phyloP scores from a whole-genome alignment of 2,113 vertebrate genomes.

The Boulengeromyrus knoepffleri region DNA sequence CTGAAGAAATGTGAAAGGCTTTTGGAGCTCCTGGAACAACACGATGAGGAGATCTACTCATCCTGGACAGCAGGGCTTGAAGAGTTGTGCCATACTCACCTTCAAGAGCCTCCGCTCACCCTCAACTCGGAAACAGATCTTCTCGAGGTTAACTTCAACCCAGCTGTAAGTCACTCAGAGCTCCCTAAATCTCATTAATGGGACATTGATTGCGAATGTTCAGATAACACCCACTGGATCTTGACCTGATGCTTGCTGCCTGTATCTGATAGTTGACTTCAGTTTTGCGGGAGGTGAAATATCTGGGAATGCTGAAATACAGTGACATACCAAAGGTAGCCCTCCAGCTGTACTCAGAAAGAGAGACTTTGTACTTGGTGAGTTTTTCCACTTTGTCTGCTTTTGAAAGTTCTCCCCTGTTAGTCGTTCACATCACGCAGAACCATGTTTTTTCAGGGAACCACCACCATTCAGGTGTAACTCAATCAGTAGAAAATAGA shows the following conservation, averaged over 20 bases:
- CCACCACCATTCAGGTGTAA: background rate
- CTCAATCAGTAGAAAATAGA: constrained; percentile 1
- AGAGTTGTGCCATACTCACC: constrained; percentile 51
- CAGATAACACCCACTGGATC: background rate
- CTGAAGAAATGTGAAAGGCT: constrained; percentile 59
- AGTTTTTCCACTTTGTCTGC: constrained; percentile 12
- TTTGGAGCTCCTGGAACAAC: constrained; percentile 54
- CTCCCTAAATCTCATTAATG: background rate
- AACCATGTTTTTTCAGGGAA: background rate
- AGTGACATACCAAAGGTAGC: constrained; percentile 55
- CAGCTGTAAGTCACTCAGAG: constrained; percentile 47
- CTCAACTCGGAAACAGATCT: constrained; percentile 42
- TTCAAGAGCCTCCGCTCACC: constrained; percentile 50
- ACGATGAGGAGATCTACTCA: constrained; percentile 47
- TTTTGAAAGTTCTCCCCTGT: background rate
- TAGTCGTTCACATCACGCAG: background rate
- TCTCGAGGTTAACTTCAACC: constrained; percentile 59
- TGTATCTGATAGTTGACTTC: constrained; percentile 52
- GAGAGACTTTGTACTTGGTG: constrained; percentile 58
- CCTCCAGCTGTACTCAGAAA: constrained; percentile 55
- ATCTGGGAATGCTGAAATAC: constrained; percentile 59
- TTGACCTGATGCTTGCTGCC: background rate
- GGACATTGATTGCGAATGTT: background rate
- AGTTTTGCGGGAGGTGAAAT: constrained; percentile 60
- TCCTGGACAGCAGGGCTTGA: constrained; percentile 53